These are phyloP conservation scores for Nineta flava DNA, from an alignment of 2,888 invertebrate species.

Conservation along the genomic window DNA sequence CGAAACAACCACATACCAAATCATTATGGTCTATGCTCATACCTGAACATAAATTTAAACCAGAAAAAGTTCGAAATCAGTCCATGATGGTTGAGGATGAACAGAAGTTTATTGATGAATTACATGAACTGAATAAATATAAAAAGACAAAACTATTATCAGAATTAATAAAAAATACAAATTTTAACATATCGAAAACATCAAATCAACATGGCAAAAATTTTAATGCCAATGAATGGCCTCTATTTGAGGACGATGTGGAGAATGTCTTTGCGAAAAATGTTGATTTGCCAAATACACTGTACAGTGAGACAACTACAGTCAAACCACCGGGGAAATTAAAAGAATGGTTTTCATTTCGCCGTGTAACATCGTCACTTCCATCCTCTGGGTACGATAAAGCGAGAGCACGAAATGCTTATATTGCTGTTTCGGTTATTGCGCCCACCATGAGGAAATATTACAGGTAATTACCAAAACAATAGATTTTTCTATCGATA, in stretches of 20 bases:
- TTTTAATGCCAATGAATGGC: not conserved
- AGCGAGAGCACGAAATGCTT: conserved; percentile 23
- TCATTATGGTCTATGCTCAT: too few relatives aligned
- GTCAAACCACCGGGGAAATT: not conserved
- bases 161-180: not conserved
- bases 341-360: conserved; percentile 22
- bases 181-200: not conserved
- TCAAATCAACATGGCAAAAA: not conserved
- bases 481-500: not conserved
- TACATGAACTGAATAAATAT: not conserved
- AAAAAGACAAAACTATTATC: not conserved
- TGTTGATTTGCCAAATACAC: not conserved
- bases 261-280: not conserved
- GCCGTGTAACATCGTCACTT: conserved; percentile 26
- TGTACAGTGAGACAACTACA: not conserved
- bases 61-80: too few relatives aligned
- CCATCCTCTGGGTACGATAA: conserved; percentile 19
- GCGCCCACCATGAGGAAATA: conserved; percentile 22
- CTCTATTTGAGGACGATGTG: not conserved
- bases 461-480: conserved; percentile 2
- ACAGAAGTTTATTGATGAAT: conserved; percentile 4
- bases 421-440: conserved; percentile 28
- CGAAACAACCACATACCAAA: too few relatives aligned
- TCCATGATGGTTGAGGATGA: not conserved
- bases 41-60: too few relatives aligned